These are phyloP conservation scores for Himalopsyche anomala DNA, from an alignment of 2,888 invertebrate species.

Conservation along the genomic window DNA sequence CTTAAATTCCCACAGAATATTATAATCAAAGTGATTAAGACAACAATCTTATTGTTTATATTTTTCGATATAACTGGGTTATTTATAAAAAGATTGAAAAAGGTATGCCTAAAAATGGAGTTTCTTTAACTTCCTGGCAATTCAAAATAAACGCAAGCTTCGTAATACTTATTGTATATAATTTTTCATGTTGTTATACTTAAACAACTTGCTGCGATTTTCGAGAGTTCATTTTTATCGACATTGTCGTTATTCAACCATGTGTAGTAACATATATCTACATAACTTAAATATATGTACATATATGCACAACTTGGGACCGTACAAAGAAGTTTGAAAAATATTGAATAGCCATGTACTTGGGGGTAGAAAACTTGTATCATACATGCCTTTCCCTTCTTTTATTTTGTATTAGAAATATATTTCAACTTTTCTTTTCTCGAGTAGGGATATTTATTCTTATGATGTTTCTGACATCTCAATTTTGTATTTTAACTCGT, in stretches of 20 bases:
- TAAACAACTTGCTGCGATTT: conserved; percentile 31
- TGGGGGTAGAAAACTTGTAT: conserved; percentile 41
- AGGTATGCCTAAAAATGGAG: too few relatives aligned
- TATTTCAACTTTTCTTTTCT: conserved; percentile 42
- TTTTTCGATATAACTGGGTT: too few relatives aligned
- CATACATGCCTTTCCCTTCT: conserved; percentile 39
- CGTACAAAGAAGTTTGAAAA: conserved; percentile 36
- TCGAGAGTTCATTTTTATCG: conserved; percentile 43
- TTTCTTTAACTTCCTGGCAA: too few relatives aligned
- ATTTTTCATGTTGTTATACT: conserved; percentile 32
- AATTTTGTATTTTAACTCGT: conserved; percentile 43
- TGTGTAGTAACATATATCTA: conserved; percentile 39
- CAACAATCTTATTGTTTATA: too few relatives aligned
- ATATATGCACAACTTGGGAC: conserved; percentile 26
- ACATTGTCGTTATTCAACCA: conserved; percentile 56
- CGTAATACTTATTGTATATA: neutral
- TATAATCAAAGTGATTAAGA: too few relatives aligned
- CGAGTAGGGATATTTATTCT: conserved; percentile 42
- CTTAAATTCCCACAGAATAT: too few relatives aligned
- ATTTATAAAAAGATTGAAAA: too few relatives aligned
- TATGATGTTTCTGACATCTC: conserved; percentile 42
- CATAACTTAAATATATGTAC: conserved; percentile 41
- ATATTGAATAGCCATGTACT: conserved; percentile 42
- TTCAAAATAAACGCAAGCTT: too few relatives aligned
- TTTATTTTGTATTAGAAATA: conserved; percentile 43